Evolutionary conservation across 2,113 vertebrate species (phyloP).

Genomic region (Pitta sordida): DNA sequence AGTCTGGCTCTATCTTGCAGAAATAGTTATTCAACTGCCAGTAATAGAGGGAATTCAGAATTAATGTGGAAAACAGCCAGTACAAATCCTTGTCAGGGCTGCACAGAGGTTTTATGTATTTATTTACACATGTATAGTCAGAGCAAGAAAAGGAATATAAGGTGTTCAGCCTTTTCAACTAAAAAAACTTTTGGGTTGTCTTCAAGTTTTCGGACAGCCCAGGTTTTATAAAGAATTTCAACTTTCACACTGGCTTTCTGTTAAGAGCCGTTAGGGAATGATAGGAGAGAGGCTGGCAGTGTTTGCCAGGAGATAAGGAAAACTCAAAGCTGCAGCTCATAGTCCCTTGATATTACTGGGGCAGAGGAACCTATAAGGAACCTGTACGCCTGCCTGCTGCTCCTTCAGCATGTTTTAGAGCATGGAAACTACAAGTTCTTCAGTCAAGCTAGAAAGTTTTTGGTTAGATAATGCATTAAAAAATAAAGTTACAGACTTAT

Average conservation of each 20-base stretch:
- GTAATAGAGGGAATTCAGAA: not conserved
- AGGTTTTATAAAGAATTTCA: not conserved
- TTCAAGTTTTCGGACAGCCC: not conserved
- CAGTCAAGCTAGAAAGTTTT: not conserved
- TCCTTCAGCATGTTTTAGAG: not conserved
- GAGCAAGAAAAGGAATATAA: not conserved
- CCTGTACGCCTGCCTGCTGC: not conserved
- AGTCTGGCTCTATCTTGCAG: not conserved
- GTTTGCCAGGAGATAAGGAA: conserved; percentile 37
- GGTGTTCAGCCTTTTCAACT: not conserved
- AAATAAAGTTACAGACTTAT: not conserved
- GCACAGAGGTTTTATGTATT: not conserved
- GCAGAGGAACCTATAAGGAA: not conserved
- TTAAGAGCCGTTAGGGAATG: not conserved
- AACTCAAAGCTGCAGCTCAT: not conserved
- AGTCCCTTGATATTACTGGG: not conserved
- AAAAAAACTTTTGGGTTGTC: not conserved
- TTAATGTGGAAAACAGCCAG: not conserved
- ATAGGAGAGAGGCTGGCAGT: conserved; percentile 2
- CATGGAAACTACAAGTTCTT: not conserved
- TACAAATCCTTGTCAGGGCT: not conserved
- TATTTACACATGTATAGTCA: not conserved
- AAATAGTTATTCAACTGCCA: not conserved
- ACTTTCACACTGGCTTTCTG: not conserved
- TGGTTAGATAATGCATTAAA: not conserved